A percentile compares a stretch with the other conserved stretches of the same genome.
Evolutionary conservation across 2,113 vertebrate species (phyloP).

Genomic region (Podilymbus podiceps): DNA sequence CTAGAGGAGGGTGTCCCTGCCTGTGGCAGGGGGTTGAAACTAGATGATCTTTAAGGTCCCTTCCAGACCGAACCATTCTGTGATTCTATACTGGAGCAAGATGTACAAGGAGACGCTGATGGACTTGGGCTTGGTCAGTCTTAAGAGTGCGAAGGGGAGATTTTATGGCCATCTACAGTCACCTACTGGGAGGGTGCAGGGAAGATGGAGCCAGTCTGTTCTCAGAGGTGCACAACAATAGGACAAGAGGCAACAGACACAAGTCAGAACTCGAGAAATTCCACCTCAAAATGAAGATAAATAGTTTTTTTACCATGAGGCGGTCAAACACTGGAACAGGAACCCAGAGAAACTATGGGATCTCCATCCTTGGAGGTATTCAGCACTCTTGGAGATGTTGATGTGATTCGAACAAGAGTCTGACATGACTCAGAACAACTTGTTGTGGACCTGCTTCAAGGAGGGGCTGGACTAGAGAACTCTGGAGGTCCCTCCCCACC

Average conservation of each 20-base stretch:
- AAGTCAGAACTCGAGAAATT: background rate
- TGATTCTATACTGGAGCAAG: background rate
- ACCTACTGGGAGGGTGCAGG: too few species aligned
- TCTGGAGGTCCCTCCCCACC: background rate
- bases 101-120: background rate
- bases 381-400: background rate
- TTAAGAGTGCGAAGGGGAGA: background rate
- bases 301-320: background rate
- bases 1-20: too few species aligned
- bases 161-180: background rate
- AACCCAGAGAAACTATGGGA: background rate
- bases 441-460: background rate
- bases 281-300: background rate
- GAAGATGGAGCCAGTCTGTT: background rate
- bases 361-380: background rate
- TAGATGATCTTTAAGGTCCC: too few species aligned
- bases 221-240: background rate
- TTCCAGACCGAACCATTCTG: too few species aligned
- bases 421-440: background rate
- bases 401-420: too few species aligned
- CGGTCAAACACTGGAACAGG: background rate
- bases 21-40: too few species aligned
- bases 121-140: background rate
- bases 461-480: background rate
- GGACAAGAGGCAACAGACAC: background rate